Base-by-base conservation (phyloP, 2,888 invertebrate genomes). In the Dasysyrphus tricinctus region DNA sequence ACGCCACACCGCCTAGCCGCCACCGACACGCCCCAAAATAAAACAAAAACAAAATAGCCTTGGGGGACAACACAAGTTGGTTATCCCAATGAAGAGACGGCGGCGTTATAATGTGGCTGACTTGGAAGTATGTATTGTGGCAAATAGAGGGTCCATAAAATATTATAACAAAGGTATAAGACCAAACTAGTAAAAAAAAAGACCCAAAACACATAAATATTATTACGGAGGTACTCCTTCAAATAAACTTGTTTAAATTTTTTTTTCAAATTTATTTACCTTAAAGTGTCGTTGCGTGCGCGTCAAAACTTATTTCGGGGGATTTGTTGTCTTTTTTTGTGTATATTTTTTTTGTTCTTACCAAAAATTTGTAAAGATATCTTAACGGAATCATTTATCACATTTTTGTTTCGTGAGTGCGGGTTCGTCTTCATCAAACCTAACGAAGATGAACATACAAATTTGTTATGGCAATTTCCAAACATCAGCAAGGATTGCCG, bases 261-360 rank as follows among this genome's bases (percentile, higher is more conserved):
- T 65, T 5, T 67, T 78, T 74, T 74, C 59, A 39, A n/a, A 47
- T 69, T 57, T 12, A 57, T 72, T 67, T 24, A 73, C 56, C 74
- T 79, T 70, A 78, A 82, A 86, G 82, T 86, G 82, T 86, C 82
- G 82, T 82, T 86, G 82, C 82, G 86, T 86, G 82, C 72, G 47
- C 72, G 47, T 67, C 8, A 54, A 67, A 61, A 78, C 82, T 72
- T 65, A 78, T 86, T 86, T 44, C 61, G 57, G 56, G 39, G 51
- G 39, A 29, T 32, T 61, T 61, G 39, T 39, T 44, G 32, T 51
- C 24, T 39, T 34, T 16, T 14, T 47, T 51, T 34, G 32, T 29
- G 2, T 19, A 47, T 44, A 54, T 56, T 2, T 16, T 29, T 61
- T 24, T 69, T 67, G n/a, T n/a, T n/a, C 9, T n/a, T n/a, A 59